Evolutionary conservation across 2,797 vertebrate species (phyloP).

Genomic region (Parauchenoglanis ngamensis): DNA sequence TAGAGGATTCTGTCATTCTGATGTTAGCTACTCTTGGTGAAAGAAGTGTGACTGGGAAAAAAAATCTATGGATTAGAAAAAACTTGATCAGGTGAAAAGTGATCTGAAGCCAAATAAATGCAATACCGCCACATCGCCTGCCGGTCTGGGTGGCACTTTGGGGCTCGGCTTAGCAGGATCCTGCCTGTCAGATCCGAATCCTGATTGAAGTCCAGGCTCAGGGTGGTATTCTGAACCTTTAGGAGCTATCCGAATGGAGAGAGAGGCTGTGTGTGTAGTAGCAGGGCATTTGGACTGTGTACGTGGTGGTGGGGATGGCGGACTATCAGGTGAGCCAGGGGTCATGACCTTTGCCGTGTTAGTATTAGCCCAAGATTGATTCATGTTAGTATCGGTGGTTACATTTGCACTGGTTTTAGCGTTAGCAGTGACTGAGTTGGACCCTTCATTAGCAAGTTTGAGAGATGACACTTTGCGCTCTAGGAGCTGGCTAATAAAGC

Average conservation of each 20-base stretch:
- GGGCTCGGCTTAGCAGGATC: constrained; percentile 67
- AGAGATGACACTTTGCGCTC: constrained; percentile 85
- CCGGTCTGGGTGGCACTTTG: constrained; percentile 72
- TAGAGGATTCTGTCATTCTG: neutral
- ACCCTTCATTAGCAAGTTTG: constrained; percentile 79
- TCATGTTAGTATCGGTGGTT: neutral
- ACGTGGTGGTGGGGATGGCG: constrained; percentile 49
- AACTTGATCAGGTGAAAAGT: constrained; percentile 44
- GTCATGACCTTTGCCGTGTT: constrained; percentile 38
- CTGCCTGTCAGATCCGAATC: constrained; percentile 61
- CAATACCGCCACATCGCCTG: constrained; percentile 72
- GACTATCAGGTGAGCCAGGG: constrained; percentile 58
- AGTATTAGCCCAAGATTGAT: constrained; percentile 14
- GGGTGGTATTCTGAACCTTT: constrained; percentile 70
- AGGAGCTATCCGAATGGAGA: constrained; percentile 80
- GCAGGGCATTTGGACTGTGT: constrained; percentile 58
- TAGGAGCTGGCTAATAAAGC: constrained; percentile 73
- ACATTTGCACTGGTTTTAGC: constrained; percentile 28
- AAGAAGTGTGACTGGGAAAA: neutral
- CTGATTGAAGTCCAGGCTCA: constrained; percentile 55
- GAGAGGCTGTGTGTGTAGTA: constrained; percentile 78
- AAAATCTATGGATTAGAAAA: constrained; percentile 10
- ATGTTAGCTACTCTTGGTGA: neutral
- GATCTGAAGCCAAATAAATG: constrained; percentile 27
- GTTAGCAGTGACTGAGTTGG: constrained; percentile 28